phyloP scores from a whole-genome alignment of 2,797 vertebrate species.

The Rhynchonycteris naso region DNA sequence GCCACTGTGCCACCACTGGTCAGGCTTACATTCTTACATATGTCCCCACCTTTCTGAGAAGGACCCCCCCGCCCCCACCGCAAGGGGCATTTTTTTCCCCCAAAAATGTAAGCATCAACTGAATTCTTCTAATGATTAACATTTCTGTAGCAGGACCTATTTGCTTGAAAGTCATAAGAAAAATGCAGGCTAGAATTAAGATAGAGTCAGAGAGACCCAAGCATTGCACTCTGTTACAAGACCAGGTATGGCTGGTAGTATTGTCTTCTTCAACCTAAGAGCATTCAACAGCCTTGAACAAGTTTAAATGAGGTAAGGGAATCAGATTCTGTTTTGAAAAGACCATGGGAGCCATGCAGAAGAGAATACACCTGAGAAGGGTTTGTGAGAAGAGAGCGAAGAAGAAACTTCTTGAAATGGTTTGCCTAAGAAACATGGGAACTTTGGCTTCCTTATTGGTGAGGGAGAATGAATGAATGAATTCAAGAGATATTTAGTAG shows the following conservation, averaged over 20 bases:
- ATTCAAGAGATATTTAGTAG: background rate
- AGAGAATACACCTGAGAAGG: background rate
- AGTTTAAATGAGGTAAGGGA: background rate
- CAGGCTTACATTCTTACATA: background rate
- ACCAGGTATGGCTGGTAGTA: background rate
- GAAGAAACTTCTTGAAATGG: background rate
- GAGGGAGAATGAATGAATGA: background rate
- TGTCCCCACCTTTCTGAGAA: background rate
- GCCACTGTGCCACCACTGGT: too few species aligned
- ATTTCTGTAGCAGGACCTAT: background rate
- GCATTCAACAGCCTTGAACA: background rate
- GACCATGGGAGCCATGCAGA: background rate
- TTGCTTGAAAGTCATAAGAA: background rate
- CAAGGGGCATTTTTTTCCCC: background rate
- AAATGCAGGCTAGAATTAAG: background rate
- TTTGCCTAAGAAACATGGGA: background rate
- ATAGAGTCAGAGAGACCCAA: background rate
- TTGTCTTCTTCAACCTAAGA: background rate
- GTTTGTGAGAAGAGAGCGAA: background rate
- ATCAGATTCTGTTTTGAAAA: slow-evolving; percentile 3
- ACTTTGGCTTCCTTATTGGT: background rate
- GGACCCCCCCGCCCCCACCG: background rate
- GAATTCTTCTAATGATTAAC: background rate
- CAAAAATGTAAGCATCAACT: background rate
- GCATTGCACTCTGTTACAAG: background rate